A percentile compares a stretch with the other conserved stretches of the same genome.
Evolutionary conservation across 1,140 invertebrate species (phyloP).

Genomic region (Potamilus streckersoni): DNA sequence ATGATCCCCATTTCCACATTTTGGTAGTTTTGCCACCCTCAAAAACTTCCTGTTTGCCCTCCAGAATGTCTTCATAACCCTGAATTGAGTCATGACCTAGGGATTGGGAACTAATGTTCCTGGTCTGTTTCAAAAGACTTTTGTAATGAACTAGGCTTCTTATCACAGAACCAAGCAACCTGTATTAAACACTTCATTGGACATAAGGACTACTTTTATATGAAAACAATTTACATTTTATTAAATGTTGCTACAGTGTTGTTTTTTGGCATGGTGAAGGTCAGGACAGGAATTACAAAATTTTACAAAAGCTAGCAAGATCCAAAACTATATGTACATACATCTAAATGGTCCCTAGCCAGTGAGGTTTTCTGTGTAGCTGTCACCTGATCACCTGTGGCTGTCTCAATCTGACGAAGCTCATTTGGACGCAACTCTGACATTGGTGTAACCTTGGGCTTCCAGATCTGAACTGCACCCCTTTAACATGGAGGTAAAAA

Average conservation of each 20-base stretch:
- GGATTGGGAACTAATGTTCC: too few species aligned
- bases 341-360: constrained; percentile 61
- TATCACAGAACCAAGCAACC: not conserved
- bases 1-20: too few species aligned
- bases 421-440: constrained; percentile 73
- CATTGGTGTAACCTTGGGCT: constrained; percentile 68
- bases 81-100: too few species aligned
- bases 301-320: not conserved
- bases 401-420: constrained; percentile 75
- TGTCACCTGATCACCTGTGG: constrained; percentile 68
- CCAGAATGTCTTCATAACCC: too few species aligned
- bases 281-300: not conserved
- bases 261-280: not conserved
- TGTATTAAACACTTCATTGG: too few species aligned
- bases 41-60: too few species aligned
- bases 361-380: constrained; percentile 91
- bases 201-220: not conserved
- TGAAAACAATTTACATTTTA: constrained; percentile 1
- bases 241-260: not conserved
- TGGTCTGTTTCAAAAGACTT: too few species aligned
- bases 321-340: constrained; percentile 14
- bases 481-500: constrained; percentile 41
- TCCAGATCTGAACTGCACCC: constrained; percentile 67
- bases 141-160: not conserved
- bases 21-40: too few species aligned